A percentile compares a stretch with the other conserved stretches of the same genome.
phyloP scores from a whole-genome alignment of 2,113 vertebrate species.

The Neoarius graeffei region DNA sequence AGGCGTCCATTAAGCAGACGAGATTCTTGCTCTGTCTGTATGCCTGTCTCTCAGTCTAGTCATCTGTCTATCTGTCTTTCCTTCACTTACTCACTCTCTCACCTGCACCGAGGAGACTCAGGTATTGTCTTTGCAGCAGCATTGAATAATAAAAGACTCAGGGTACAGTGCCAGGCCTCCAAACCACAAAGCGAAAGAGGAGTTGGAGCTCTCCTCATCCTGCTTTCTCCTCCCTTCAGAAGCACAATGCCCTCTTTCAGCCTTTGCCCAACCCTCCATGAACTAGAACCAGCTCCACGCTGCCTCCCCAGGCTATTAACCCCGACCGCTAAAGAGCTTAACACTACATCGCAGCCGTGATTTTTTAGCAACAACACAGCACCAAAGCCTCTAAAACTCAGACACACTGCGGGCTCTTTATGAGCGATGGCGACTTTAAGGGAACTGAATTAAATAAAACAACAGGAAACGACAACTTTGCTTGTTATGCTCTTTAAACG shows the following conservation, averaged over 20 bases:
- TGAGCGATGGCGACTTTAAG: constrained; percentile 7
- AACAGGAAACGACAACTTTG: not conserved
- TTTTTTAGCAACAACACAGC: not conserved
- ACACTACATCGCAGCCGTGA: constrained; percentile 52
- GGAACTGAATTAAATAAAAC: not conserved
- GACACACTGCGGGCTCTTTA: not conserved
- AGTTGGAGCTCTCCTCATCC: constrained; percentile 65
- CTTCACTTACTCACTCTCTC: constrained; percentile 10
- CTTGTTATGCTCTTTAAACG: constrained; percentile 4
- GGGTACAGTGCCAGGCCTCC: constrained; percentile 53
- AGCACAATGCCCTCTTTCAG: constrained; percentile 75
- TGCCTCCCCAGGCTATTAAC: constrained; percentile 56
- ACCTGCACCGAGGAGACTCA: constrained; percentile 40
- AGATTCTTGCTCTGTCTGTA: not conserved
- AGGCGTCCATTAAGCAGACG: constrained; percentile 24
- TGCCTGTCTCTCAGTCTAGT: too few relatives aligned
- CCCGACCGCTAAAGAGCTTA: constrained; percentile 62
- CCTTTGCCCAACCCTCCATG: constrained; percentile 60
- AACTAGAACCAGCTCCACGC: constrained; percentile 53
- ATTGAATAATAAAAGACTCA: constrained; percentile 58
- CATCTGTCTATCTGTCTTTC: constrained; percentile 17
- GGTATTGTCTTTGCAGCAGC: constrained; percentile 57
- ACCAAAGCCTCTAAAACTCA: constrained; percentile 5
- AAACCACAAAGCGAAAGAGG: constrained; percentile 61
- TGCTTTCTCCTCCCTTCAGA: constrained; percentile 59